Evolutionary conservation across 2,888 invertebrate genomes (phyloP), one percentile per base, ranked within the genome.

Genomic region (Ceratothoa steindachneri): DNA sequence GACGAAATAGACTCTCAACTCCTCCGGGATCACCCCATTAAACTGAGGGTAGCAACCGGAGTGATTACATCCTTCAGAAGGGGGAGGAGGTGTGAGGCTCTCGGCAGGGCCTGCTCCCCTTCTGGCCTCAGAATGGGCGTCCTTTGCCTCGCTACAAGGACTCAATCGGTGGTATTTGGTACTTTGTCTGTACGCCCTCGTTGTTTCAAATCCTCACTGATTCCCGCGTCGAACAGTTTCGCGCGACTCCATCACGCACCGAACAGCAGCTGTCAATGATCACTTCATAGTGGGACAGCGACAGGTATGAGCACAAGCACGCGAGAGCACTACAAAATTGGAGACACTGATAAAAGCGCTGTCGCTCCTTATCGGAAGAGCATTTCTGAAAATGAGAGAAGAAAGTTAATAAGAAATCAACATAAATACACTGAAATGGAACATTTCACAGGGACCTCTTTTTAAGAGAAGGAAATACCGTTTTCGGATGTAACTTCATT

Each of bases 21-120:
- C 60, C 60, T 60, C 60, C 60, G 60, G 60, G n/a, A 60, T 24
- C 19, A 60, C 60, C 60, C 60, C 60, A 60, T 60, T 60, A 41
- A 41, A 41, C 1, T 12, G 1, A 60, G 19, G 19, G 19, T 1
- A 1, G n/a, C 27, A 12, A 3, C 24, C 12, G 22, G 27, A 12
- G 60, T 15, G 52, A 19, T 60, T 24, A 60, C 9, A 60, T 60
- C 24, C 60, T 60, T 60, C 60, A 19, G 52, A 15, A 51, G 52
- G 52, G 27, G 60, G 22, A 24, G 60, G 27, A 24, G 60, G 60
- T 2, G 19, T 24, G 2, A 60, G 60, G 19, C 22, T n/a, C 60
- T 60, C 60, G 19, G 19, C 27, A 1, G 19, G 22, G 19, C 24
- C 24, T 60, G 12, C 60, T 60, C 60, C 60, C 19, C 12, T 1